Conservation (phyloP, 2,113 vertebrate species). For the Podarcis cretensis region DNA sequence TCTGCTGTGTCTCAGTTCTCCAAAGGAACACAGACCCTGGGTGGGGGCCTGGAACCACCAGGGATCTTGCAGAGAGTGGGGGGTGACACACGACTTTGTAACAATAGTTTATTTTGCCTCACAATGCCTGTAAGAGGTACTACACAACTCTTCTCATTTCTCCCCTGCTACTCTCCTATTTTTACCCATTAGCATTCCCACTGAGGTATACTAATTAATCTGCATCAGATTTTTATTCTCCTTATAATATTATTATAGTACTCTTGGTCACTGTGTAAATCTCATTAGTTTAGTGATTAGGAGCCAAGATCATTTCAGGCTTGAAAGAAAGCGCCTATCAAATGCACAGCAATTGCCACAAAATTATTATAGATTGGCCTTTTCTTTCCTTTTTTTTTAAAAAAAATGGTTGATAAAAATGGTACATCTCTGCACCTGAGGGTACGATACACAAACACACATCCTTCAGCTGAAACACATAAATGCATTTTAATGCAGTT, state of each 20-base stretch:
- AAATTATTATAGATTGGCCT: background rate
- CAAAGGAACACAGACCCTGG: too few species aligned
- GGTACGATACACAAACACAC: background rate
- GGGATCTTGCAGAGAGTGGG: too few species aligned
- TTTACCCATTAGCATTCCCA: background rate
- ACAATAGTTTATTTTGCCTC: background rate
- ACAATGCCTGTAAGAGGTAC: background rate
- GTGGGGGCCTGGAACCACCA: too few species aligned
- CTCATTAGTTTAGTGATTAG: slow-evolving; percentile 25
- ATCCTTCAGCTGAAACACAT: background rate
- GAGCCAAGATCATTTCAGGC: slow-evolving; percentile 20
- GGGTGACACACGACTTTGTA: too few species aligned
- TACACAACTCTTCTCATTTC: background rate
- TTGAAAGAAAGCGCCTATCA: background rate
- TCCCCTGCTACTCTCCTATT: background rate
- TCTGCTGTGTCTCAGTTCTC: too few species aligned
- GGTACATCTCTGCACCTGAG: background rate
- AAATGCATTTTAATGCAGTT: slow-evolving; percentile 11
- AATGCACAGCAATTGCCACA: background rate
- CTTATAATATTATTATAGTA: slow-evolving; percentile 13
- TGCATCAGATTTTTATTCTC: background rate
- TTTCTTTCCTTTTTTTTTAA: background rate
- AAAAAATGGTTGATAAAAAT: background rate
- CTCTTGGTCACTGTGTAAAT: background rate
- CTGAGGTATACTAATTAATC: background rate